Base-by-base conservation (phyloP, 2,888 invertebrate species). In the Callimorpha dominula region DNA sequence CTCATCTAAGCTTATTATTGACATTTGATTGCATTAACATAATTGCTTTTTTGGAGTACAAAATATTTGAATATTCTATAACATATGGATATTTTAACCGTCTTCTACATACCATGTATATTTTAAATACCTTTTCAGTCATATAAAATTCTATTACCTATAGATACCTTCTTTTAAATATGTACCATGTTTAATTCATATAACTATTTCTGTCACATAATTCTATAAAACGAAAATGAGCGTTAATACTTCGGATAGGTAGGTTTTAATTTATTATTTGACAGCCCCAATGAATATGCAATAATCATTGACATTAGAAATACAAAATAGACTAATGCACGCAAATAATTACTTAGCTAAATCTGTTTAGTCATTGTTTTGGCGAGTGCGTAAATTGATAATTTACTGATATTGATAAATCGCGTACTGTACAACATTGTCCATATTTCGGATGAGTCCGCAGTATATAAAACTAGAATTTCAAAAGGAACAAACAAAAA, bases 301-400 rank as follows among this genome's bases (percentile, higher is more conserved):
- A 70, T 69, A 64, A 74, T 65, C 52, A 72, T 40, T 68, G 65
- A 46, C 9, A 65, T 71, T 70, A 40, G 70, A 72, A 66, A 75
- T 75, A 11, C 20, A 60, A 31, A 31, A 46, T 31, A 31, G 31
- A 6, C 9, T 4, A 46, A 1, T 46, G 5, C 64, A 72, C 0
- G 49, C 73, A 69, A 65, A 9, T 72, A 78, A 75, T 67, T 70
- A 73, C 76, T 72, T 77, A 75, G 72, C 57, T 73, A 46, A 84
- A 78, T 78, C 17, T 83, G 82, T 60, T 76, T 67, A 82, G 79
- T 83, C 84, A 83, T 80, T 72, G 60, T 60, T 63, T 31, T 69
- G 76, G 75, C 74, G 77, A 77, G 11, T 75, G 46, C 63, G 20
- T 67, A 65, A 68, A 14, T 69, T 62, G 68, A 68, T 57, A 54